Conservation (phyloP, 1,140 invertebrate genomes). For the Megalopta genalis region DNA sequence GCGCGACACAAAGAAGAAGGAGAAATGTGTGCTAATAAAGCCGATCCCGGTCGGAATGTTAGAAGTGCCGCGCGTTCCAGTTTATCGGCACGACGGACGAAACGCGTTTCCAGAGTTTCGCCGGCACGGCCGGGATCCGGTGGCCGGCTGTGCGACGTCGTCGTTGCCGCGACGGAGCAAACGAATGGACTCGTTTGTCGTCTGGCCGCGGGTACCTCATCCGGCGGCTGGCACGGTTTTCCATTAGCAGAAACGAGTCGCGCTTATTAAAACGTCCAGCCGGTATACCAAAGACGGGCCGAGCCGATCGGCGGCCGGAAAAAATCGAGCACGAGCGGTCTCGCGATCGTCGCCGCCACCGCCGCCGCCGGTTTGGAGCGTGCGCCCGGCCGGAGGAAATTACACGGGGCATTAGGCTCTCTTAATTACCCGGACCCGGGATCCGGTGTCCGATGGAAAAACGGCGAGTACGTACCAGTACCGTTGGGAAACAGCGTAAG, state of each 20-base stretch:
- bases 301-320: background rate
- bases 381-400: background rate
- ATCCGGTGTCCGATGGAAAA: constrained; percentile 7
- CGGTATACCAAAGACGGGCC: background rate
- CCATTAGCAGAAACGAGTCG: constrained; percentile 4
- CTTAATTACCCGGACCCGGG: constrained; percentile 11
- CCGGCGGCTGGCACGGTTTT: background rate
- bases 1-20: too few relatives aligned
- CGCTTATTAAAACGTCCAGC: constrained; percentile 24
- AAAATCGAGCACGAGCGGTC: background rate
- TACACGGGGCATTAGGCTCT: constrained; percentile 25
- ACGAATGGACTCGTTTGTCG: constrained; percentile 19
- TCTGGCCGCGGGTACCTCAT: constrained; percentile 7
- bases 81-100: too few relatives aligned
- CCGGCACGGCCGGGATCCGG: background rate
- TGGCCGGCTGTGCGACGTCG: background rate
- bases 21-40: too few relatives aligned
- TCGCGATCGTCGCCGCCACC: background rate
- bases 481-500: constrained; percentile 40
- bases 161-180: background rate
- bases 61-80: too few relatives aligned
- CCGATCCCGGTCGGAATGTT: too few relatives aligned
- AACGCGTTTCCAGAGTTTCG: too few relatives aligned
- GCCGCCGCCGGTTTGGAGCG: background rate
- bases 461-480: constrained; percentile 13